phyloP scores from a whole-genome alignment of 2,113 vertebrate genomes.

The Hipposideros armiger region DNA sequence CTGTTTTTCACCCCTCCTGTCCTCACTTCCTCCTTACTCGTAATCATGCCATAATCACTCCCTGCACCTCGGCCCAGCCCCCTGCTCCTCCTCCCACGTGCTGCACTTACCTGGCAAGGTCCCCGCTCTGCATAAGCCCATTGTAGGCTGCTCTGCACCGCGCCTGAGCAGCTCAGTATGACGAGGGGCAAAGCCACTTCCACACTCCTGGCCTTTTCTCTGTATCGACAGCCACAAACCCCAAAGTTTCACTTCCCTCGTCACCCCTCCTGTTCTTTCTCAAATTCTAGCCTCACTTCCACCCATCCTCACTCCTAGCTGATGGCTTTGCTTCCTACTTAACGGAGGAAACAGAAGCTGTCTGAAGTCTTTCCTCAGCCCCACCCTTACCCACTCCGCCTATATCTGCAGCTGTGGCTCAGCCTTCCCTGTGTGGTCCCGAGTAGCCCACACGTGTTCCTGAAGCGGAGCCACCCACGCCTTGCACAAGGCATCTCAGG shows the following conservation, averaged over 20 bases:
- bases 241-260: not conserved
- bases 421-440: not conserved
- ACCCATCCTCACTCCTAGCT: not conserved
- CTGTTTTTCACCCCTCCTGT: not conserved
- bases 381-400: not conserved
- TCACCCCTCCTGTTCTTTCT: not conserved
- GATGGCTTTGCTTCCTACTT: not conserved
- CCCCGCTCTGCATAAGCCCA: not conserved
- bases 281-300: not conserved
- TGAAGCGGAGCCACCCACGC: not conserved
- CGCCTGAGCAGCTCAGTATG: not conserved
- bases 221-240: not conserved
- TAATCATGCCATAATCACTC: not conserved
- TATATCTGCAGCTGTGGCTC: too few relatives aligned
- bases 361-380: not conserved
- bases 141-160: not conserved
- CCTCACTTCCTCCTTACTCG: not conserved
- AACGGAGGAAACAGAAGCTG: not conserved
- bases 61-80: too few relatives aligned
- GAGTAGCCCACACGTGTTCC: accelerated
- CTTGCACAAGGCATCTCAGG: not conserved
- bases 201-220: not conserved
- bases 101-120: not conserved
- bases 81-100: not conserved
- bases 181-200: not conserved